Percentiles rank a stretch among this genome's conserved stretches.
These are phyloP conservation scores for Suillia variegata DNA, from an alignment of 2,888 invertebrate genomes.

Conservation along the genomic window DNA sequence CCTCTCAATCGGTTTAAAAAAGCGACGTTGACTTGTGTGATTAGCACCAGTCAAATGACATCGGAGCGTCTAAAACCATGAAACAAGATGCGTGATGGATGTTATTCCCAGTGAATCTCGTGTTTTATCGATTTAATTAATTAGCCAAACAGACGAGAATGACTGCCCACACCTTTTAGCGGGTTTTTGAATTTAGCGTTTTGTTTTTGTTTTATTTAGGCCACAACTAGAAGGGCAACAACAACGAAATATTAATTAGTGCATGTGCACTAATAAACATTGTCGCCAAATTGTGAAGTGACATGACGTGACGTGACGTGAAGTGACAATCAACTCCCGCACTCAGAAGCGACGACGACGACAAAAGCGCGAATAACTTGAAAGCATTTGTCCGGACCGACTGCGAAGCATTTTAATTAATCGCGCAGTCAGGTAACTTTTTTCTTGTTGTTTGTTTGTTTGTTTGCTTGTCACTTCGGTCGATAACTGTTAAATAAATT, in stretches of 20 bases:
- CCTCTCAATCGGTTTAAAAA: too few relatives aligned
- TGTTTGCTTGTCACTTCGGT: background rate
- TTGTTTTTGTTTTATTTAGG: too few relatives aligned
- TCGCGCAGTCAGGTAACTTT: conserved; percentile 6
- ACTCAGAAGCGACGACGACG: conserved; percentile 30
- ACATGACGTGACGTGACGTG: too few relatives aligned
- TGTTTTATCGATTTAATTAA: conserved; percentile 40
- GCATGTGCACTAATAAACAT: conserved; percentile 50
- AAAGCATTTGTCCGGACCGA: too few relatives aligned
- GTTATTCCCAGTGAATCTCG: conserved; percentile 19
- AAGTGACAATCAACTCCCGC: conserved; percentile 51
- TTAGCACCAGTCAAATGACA: conserved; percentile 2
- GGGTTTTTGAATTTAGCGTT: conserved; percentile 42
- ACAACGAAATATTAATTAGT: conserved; percentile 52
- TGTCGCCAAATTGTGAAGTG: conserved; percentile 45
- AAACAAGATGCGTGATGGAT: too few relatives aligned
- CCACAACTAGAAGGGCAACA: conserved; percentile 31
- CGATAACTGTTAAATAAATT: conserved; percentile 21
- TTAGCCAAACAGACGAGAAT: conserved; percentile 38
- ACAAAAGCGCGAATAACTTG: background rate
- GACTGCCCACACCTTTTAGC: conserved; percentile 52
- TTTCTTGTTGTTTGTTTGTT: too few relatives aligned
- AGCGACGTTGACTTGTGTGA: too few relatives aligned
- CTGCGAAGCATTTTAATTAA: conserved; percentile 18
- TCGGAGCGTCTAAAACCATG: too few relatives aligned